Conservation (phyloP, 2,797 vertebrate genomes). For the Mormyrops boulengeri region DNA sequence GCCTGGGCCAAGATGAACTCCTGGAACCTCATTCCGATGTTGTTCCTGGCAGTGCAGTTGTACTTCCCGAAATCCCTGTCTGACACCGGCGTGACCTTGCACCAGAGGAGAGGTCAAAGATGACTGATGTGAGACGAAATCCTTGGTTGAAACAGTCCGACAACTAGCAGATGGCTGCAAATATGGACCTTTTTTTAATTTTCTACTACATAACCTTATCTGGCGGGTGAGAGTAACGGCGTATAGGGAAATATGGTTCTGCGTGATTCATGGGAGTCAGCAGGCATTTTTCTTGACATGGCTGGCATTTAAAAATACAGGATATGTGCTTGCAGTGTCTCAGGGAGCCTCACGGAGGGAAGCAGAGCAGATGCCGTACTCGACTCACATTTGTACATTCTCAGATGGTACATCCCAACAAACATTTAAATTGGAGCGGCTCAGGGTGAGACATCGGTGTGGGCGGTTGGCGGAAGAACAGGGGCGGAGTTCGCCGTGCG, state of each 20-base stretch:
- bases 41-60: conserved; percentile 93
- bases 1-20: conserved; percentile 91
- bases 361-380: background rate
- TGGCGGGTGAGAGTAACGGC: background rate
- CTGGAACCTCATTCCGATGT: conserved; percentile 84
- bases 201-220: background rate
- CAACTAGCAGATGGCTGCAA: background rate
- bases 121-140: background rate
- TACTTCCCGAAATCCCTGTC: conserved; percentile 92
- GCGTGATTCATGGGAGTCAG: background rate
- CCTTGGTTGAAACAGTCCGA: background rate
- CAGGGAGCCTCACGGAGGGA: background rate
- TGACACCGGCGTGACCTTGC: conserved; percentile 85
- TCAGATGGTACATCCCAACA: background rate
- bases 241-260: background rate
- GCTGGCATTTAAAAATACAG: background rate
- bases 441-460: background rate
- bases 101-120: background rate
- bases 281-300: background rate
- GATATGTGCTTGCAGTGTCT: background rate
- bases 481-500: conserved; percentile 11
- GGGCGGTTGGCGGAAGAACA: background rate
- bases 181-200: background rate
- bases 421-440: background rate
- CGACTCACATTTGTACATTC: background rate